phyloP scores from a whole-genome alignment of 2,113 vertebrate species.

The Amblyopsis rosae region DNA sequence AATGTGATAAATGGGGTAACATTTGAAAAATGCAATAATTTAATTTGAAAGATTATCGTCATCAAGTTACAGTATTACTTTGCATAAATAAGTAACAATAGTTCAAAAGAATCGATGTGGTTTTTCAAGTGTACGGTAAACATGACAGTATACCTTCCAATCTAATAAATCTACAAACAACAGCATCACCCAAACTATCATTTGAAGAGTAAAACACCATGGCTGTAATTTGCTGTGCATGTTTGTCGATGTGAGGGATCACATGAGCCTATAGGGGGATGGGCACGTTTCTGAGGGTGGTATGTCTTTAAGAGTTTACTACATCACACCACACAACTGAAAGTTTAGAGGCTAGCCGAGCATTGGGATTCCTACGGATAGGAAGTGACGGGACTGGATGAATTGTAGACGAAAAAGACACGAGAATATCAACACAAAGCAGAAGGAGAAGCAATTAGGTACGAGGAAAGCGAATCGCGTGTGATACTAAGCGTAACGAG shows the following conservation, averaged over 20 bases:
- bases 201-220: slow-evolving; percentile 47
- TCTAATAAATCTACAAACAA: not conserved
- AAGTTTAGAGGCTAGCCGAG: slow-evolving; percentile 69
- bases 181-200: slow-evolving; percentile 22
- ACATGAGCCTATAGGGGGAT: slow-evolving; percentile 70
- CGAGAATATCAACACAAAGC: slow-evolving; percentile 60
- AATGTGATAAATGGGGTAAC: too few species aligned
- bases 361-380: slow-evolving; percentile 72
- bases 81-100: too few species aligned
- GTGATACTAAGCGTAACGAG: slow-evolving; percentile 28
- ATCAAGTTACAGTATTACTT: too few species aligned
- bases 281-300: slow-evolving; percentile 59
- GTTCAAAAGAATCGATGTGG: too few species aligned
- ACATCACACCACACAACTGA: slow-evolving; percentile 47
- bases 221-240: slow-evolving; percentile 43
- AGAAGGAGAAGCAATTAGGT: slow-evolving; percentile 38
- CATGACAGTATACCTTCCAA: too few species aligned
- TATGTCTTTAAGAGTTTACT: slow-evolving; percentile 84
- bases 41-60: slow-evolving; percentile 21
- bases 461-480: slow-evolving; percentile 33
- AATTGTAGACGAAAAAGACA: slow-evolving; percentile 25
- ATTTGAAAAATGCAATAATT: too few species aligned
- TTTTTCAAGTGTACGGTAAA: too few species aligned
- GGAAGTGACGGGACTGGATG: slow-evolving; percentile 84
- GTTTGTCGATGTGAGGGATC: slow-evolving; percentile 49